phyloP scores from a whole-genome alignment of 2,797 vertebrate species.

The Euphonia xanthogaster region DNA sequence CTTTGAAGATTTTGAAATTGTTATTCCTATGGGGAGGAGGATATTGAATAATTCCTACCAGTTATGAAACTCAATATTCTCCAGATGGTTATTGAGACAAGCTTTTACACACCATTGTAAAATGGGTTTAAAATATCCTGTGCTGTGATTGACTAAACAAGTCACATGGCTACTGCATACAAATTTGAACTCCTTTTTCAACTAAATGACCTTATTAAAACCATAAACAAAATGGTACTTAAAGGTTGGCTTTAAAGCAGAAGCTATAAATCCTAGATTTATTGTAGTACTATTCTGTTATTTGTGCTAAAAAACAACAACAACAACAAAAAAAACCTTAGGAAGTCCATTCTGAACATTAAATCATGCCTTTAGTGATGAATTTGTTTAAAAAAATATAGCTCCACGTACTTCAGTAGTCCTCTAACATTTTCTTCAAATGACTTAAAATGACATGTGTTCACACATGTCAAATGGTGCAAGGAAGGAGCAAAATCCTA shows the following conservation, averaged over 20 bases:
- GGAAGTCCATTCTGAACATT: neutral
- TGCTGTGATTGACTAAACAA: slow-evolving; percentile 63
- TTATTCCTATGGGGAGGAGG: slow-evolving; percentile 57
- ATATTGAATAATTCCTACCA: slow-evolving; percentile 72
- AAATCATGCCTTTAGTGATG: neutral
- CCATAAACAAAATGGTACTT: slow-evolving; percentile 47
- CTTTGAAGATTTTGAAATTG: slow-evolving; percentile 66
- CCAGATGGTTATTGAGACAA: slow-evolving; percentile 66
- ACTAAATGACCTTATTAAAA: slow-evolving; percentile 51
- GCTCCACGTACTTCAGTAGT: neutral
- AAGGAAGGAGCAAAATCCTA: neutral
- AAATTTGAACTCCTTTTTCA: slow-evolving; percentile 51
- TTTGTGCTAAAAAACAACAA: neutral
- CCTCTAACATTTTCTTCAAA: neutral
- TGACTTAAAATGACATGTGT: neutral
- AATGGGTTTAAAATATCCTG: slow-evolving; percentile 63
- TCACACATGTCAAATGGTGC: neutral
- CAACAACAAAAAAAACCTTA: neutral
- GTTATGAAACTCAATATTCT: slow-evolving; percentile 72
- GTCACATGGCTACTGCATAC: slow-evolving; percentile 59
- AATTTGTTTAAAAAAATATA: neutral
- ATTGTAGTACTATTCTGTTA: neutral
- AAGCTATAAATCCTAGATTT: slow-evolving; percentile 38
- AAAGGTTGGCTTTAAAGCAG: slow-evolving; percentile 25
- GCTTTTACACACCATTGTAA: slow-evolving; percentile 62